A percentile compares a stretch with the other conserved stretches of the same genome.
Evolutionary conservation across 2,888 invertebrate genomes (phyloP).

Genomic region (Melolontha melolontha): DNA sequence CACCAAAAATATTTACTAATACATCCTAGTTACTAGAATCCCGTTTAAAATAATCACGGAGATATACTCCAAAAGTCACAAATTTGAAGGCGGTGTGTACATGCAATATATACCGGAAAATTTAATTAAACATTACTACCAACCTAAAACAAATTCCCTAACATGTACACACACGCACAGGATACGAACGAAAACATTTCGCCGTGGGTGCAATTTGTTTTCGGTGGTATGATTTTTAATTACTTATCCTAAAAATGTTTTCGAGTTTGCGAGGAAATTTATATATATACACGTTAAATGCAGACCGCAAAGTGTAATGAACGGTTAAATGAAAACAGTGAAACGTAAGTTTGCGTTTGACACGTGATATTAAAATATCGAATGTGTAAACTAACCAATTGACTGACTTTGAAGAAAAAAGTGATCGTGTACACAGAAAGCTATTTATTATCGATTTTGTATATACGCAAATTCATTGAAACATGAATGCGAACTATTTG

Average conservation of each 20-base stretch:
- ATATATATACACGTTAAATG: conserved; percentile 5
- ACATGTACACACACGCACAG: conserved; percentile 1
- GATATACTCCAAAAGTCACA: no score
- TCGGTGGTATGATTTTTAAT: conserved; percentile 19
- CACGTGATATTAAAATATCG: conserved; percentile 17
- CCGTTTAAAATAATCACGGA: no score
- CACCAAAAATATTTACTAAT: no score
- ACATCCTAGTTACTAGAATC: no score
- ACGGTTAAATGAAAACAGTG: conserved; percentile 11
- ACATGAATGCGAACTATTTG: no score
- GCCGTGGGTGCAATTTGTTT: conserved; percentile 8
- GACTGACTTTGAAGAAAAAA: not conserved
- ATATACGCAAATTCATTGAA: no score
- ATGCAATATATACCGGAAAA: not conserved
- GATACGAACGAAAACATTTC: conserved; percentile 1
- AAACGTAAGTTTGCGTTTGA: conserved; percentile 12
- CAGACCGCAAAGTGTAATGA: not conserved
- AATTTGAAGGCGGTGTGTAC: not conserved
- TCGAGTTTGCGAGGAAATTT: not conserved
- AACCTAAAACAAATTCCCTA: conserved; percentile 6
- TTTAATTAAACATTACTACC: conserved; percentile 14
- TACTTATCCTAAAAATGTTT: conserved; percentile 8
- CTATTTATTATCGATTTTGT: no score
- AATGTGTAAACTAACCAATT: conserved; percentile 1
- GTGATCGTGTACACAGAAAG: no score